Conservation (phyloP, 92 coral and sea anemone species). For the Bergia sp. region DNA sequence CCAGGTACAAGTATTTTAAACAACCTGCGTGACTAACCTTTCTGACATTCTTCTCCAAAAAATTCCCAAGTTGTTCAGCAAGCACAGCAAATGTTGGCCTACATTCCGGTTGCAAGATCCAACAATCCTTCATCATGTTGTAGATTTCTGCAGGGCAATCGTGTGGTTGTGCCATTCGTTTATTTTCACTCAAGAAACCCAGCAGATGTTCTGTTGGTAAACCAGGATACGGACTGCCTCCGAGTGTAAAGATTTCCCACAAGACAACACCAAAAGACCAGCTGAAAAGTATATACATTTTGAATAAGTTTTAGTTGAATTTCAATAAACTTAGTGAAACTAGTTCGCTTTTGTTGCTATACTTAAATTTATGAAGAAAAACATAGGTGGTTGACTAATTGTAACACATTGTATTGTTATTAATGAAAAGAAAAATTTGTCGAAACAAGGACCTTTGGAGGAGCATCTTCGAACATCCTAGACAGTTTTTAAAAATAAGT, state of each 20-base stretch:
- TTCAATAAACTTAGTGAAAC: not conserved
- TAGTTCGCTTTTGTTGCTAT: not conserved
- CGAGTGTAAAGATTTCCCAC: constrained; percentile 93
- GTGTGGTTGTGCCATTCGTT: constrained; percentile 79
- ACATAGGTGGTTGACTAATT: no score
- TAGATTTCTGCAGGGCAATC: constrained; percentile 84
- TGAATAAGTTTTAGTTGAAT: not conserved
- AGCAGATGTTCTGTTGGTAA: constrained; percentile 85
- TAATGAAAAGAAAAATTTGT: not conserved
- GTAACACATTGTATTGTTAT: no score
- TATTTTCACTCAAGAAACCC: constrained; percentile 74
- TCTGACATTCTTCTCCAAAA: constrained; percentile 69
- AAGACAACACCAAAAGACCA: constrained; percentile 91
- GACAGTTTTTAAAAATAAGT: no score
- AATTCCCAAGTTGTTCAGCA: constrained; percentile 69
- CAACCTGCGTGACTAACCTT: constrained; percentile 58
- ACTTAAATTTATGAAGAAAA: not conserved
- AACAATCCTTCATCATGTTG: constrained; percentile 86
- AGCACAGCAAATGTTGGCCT: constrained; percentile 74
- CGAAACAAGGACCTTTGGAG: not conserved
- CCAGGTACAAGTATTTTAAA: not conserved
- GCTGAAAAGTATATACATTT: constrained; percentile 30
- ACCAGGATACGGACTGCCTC: constrained; percentile 90
- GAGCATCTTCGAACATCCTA: no score
- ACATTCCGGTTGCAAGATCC: constrained; percentile 74